A percentile compares a stretch with the other conserved stretches of the same genome.
Evolutionary conservation across 2,888 invertebrate species (phyloP).

Genomic region (Sialis fuliginosa): DNA sequence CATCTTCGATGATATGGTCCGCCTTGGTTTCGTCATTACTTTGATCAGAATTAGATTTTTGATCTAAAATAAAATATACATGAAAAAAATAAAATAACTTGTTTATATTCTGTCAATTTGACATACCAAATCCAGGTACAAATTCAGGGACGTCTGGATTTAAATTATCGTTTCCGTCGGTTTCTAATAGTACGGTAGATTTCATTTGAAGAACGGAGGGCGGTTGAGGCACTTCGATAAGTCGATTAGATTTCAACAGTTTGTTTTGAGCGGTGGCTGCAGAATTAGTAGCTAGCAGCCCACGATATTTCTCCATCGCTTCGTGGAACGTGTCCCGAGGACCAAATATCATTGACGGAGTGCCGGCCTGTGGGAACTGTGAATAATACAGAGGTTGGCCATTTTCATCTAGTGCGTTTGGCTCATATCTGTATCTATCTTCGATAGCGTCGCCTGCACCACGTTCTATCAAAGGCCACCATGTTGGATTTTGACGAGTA

Average conservation of each 20-base stretch:
- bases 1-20: too few relatives aligned
- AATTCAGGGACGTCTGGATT: conserved; percentile 82
- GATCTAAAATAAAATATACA: too few relatives aligned
- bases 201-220: not conserved
- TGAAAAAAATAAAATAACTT: too few relatives aligned
- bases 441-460: conserved; percentile 9
- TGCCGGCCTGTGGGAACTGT: not conserved
- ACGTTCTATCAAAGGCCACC: conserved; percentile 71
- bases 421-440: not conserved
- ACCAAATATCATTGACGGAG: not conserved
- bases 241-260: conserved; percentile 2
- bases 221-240: conserved; percentile 8
- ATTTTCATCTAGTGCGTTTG: conserved; percentile 3
- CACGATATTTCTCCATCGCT: conserved; percentile 1
- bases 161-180: conserved; percentile 34
- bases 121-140: conserved; percentile 31
- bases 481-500: conserved; percentile 61
- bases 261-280: conserved; percentile 6
- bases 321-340: not conserved
- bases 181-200: conserved; percentile 14
- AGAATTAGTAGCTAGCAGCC: not conserved
- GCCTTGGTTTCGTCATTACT: too few relatives aligned
- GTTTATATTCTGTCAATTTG: too few relatives aligned
- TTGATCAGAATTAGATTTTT: too few relatives aligned
- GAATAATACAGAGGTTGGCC: not conserved